Percentiles rank a stretch among this genome's conserved stretches.
These are phyloP conservation scores for Ammospiza caudacuta DNA, from an alignment of 2,113 vertebrate species.

Conservation along the genomic window DNA sequence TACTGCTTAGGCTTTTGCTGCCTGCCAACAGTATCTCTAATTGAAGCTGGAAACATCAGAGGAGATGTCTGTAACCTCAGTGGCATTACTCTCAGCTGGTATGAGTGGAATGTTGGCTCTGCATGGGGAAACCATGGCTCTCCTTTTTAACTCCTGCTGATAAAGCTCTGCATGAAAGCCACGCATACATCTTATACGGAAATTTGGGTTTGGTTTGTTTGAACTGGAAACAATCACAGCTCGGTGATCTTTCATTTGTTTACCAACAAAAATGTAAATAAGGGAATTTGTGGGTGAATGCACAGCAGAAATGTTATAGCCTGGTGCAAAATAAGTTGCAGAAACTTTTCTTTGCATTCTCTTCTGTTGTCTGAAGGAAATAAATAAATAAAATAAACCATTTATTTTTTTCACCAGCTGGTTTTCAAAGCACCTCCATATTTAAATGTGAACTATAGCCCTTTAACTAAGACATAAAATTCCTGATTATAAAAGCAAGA, in stretches of 20 bases:
- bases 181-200: accelerated
- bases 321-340: background rate
- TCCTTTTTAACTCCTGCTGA: background rate
- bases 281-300: background rate
- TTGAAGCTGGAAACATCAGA: conserved; percentile 48
- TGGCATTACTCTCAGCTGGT: background rate
- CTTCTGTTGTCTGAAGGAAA: background rate
- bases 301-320: background rate
- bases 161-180: background rate
- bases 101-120: conserved; percentile 51
- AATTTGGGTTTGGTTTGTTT: background rate
- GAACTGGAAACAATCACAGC: background rate
- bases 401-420: background rate
- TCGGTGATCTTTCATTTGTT: background rate
- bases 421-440: background rate
- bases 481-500: background rate
- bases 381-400: background rate
- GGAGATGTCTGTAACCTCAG: conserved; percentile 18
- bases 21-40: background rate
- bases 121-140: background rate
- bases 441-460: background rate
- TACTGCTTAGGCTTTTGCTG: background rate
- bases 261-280: conserved; percentile 1
- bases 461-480: background rate
- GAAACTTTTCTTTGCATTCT: background rate